Evolutionary conservation across 1,140 invertebrate genomes (phyloP).

Genomic region (Patella vulgata): DNA sequence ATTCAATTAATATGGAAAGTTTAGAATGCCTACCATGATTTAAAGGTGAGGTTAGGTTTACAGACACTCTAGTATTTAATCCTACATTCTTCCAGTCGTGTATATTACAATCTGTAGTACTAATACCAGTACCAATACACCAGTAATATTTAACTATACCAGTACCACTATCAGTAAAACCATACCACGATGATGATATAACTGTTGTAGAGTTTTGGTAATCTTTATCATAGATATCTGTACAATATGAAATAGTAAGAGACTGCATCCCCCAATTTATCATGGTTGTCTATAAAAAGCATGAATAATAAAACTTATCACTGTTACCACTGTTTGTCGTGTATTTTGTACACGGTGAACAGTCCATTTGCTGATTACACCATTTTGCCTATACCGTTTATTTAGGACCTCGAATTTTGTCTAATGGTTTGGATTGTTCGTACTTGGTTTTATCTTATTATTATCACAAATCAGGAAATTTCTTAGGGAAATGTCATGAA

Average conservation of each 20-base stretch:
- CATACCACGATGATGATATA: conserved; percentile 28
- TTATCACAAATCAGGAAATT: too few species aligned
- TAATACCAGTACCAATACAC: conserved; percentile 28
- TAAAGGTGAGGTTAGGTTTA: conserved; percentile 7
- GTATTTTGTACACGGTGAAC: too few species aligned
- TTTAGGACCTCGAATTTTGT: too few species aligned
- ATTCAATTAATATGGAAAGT: too few species aligned
- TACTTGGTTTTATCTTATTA: too few species aligned
- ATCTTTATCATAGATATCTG: conserved; percentile 28
- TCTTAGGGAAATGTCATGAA: too few species aligned
- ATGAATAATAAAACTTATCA: not conserved
- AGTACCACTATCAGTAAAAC: conserved; percentile 27
- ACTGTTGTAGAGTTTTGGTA: conserved; percentile 23
- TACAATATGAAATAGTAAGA: too few species aligned
- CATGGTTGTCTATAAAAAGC: not conserved
- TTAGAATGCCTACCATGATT: conserved; percentile 14
- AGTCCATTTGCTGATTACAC: too few species aligned
- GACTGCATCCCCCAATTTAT: too few species aligned
- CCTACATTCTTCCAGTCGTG: conserved; percentile 25
- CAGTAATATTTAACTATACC: conserved; percentile 28
- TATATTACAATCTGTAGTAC: conserved; percentile 24
- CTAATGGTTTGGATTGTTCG: too few species aligned
- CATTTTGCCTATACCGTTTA: too few species aligned
- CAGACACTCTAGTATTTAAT: conserved; percentile 16
- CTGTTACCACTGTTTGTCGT: too few species aligned